Percentiles rank a stretch among this genome's conserved stretches.
Conservation (phyloP, 2,113 vertebrate genomes). For the Gallinago jamesoni region DNA sequence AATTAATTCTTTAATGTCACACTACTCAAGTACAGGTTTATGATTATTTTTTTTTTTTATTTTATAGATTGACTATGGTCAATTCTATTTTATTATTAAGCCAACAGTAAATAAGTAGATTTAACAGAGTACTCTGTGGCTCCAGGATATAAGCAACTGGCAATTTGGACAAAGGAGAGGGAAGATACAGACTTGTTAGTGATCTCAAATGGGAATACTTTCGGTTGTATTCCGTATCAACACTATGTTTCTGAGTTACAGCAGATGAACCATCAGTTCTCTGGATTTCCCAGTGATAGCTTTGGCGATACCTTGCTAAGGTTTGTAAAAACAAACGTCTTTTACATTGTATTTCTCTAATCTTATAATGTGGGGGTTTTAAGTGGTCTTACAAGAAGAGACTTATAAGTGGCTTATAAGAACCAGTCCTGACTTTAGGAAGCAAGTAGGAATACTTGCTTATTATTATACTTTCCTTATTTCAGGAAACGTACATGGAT, state of each 20-base stretch:
- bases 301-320: background rate
- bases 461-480: background rate
- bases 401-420: background rate
- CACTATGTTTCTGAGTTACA: background rate
- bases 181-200: background rate
- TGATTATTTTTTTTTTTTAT: background rate
- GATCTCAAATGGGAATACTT: background rate
- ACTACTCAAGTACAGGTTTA: background rate
- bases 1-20: background rate
- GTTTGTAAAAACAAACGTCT: background rate
- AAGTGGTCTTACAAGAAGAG: background rate
- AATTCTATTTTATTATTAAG: slow-evolving; percentile 11
- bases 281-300: background rate
- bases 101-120: background rate
- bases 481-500: background rate
- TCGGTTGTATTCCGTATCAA: background rate
- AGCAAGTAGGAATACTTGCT: background rate
- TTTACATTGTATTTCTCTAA: background rate
- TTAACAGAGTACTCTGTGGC: background rate
- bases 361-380: background rate
- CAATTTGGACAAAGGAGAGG: background rate
- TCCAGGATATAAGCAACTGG: background rate
- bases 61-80: background rate
- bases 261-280: background rate
- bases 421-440: background rate